phyloP scores from a whole-genome alignment of 2,113 vertebrate species.

The Periophthalmodon schlosseri region DNA sequence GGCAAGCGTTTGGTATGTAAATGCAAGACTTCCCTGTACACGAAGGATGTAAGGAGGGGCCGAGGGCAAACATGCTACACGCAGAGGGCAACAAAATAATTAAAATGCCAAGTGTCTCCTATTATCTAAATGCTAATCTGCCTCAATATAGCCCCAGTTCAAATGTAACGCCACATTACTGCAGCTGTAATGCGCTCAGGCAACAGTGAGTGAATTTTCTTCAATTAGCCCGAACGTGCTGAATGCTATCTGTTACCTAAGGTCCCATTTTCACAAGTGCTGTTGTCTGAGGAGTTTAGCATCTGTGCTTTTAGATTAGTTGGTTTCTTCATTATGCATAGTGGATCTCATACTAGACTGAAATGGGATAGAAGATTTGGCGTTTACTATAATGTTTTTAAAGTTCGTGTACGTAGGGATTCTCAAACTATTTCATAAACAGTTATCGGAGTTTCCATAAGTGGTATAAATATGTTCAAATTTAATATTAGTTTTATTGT shows the following conservation, averaged over 20 bases:
- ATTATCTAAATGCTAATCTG: constrained; percentile 77
- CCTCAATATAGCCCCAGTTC: constrained; percentile 53
- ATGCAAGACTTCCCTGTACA: constrained; percentile 59
- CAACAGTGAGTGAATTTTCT: constrained; percentile 29
- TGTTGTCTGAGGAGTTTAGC: neutral
- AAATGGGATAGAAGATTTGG: neutral
- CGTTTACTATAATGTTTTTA: constrained; percentile 12
- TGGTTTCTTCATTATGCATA: neutral
- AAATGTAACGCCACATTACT: constrained; percentile 64
- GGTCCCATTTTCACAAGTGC: constrained; percentile 30
- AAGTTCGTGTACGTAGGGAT: neutral
- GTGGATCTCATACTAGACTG: constrained; percentile 1
- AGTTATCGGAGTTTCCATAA: too few species aligned
- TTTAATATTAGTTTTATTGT: too few species aligned
- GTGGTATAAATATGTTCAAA: too few species aligned
- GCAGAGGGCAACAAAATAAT: constrained; percentile 71
- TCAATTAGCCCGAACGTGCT: constrained; percentile 46
- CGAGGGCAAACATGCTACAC: constrained; percentile 57
- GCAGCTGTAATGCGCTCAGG: constrained; percentile 27
- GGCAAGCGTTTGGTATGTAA: constrained; percentile 59
- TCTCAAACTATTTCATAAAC: neutral
- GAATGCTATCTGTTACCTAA: constrained; percentile 34
- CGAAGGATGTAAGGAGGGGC: constrained; percentile 59
- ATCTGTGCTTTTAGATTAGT: neutral
- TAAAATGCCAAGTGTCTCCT: constrained; percentile 73